phyloP scores from a whole-genome alignment of 2,113 vertebrate species.

The Zosterops pallidus region DNA sequence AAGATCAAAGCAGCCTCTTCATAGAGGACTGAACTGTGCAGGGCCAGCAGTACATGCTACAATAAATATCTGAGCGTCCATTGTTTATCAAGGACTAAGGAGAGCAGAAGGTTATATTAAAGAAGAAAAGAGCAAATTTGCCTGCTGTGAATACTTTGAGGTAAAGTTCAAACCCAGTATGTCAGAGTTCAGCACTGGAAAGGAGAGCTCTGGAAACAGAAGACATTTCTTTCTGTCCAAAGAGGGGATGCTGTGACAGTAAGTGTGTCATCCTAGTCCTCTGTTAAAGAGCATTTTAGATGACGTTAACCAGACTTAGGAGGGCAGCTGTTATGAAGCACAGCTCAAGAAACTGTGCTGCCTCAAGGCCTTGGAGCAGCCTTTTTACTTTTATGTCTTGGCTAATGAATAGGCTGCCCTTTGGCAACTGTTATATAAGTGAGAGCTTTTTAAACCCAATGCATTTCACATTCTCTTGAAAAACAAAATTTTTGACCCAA shows the following conservation, averaged over 20 bases:
- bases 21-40: not conserved
- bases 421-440: constrained; percentile 47
- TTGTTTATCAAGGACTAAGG: not conserved
- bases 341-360: constrained; percentile 24
- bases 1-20: not conserved
- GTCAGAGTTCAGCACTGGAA: not conserved
- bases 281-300: constrained; percentile 11
- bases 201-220: not conserved
- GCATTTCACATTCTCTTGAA: constrained; percentile 27
- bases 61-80: not conserved
- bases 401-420: constrained; percentile 36
- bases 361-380: constrained; percentile 28
- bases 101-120: not conserved
- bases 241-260: not conserved
- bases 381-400: constrained; percentile 48
- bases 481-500: not conserved
- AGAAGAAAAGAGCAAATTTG: not conserved
- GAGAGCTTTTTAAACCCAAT: not conserved
- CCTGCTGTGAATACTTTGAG: not conserved
- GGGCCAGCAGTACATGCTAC: not conserved
- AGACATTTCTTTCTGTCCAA: not conserved
- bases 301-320: constrained; percentile 39
- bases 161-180: not conserved
- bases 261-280: not conserved
- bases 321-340: constrained; percentile 35